Percentiles rank a stretch among this genome's conserved stretches.
Conservation (phyloP, 2,888 invertebrate genomes). For the Petrolisthes manimaculis region DNA sequence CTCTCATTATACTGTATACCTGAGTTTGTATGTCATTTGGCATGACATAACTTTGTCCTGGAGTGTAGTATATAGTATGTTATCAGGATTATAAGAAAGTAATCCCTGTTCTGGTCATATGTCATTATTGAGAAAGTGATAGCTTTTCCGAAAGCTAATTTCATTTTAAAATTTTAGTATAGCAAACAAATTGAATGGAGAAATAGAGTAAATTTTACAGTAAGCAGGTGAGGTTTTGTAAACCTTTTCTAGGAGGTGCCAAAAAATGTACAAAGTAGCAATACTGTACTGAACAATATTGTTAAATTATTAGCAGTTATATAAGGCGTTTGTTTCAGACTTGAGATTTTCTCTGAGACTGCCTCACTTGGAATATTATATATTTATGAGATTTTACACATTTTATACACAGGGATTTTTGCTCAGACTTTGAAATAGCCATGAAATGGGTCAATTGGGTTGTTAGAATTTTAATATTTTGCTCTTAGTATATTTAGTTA, state of each 20-base stretch:
- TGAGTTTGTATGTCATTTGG: no score
- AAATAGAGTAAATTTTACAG: conserved; percentile 17
- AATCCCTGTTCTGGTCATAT: not conserved
- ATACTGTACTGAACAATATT: conserved; percentile 36
- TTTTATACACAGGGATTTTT: conserved; percentile 40
- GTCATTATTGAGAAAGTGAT: conserved; percentile 3
- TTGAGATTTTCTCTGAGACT: conserved; percentile 46
- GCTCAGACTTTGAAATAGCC: conserved; percentile 41
- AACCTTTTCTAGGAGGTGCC: conserved; percentile 49
- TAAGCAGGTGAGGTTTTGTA: conserved; percentile 40
- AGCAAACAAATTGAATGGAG: not conserved
- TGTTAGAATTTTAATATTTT: not conserved
- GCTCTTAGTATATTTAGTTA: not conserved
- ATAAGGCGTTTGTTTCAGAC: conserved; percentile 23
- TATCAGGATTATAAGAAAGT: not conserved
- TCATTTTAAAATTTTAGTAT: not conserved
- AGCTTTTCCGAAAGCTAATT: not conserved
- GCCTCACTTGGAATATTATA: conserved; percentile 38
- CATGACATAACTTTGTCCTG: no score
- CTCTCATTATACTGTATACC: no score
- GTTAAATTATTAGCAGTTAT: conserved; percentile 29
- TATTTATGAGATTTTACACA: conserved; percentile 47
- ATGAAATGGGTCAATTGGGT: not conserved
- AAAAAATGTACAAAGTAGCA: conserved; percentile 60
- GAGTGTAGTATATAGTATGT: no score